A percentile compares a stretch with the other conserved stretches of the same genome.
phyloP scores from a whole-genome alignment of 2,888 invertebrate species.

The Polydrusus cervinus region DNA sequence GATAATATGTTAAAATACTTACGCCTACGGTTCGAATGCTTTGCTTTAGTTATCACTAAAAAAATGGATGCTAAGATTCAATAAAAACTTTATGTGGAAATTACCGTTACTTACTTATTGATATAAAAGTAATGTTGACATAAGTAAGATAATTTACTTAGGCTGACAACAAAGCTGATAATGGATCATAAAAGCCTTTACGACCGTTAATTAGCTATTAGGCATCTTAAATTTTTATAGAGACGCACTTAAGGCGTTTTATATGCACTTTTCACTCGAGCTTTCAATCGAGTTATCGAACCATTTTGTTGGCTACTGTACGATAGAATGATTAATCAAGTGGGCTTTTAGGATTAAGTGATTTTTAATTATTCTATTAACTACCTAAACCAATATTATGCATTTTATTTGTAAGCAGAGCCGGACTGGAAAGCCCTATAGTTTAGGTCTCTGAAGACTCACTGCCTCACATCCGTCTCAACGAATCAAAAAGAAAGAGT shows the following conservation, averaged over 20 bases:
- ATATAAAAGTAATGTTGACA: conserved; percentile 49
- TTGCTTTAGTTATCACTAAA: neutral
- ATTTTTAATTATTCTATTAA: conserved; percentile 12
- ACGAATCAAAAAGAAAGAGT: too few relatives aligned
- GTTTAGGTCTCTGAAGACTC: too few relatives aligned
- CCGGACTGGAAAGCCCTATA: too few relatives aligned
- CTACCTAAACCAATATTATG: neutral
- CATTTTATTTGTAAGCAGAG: too few relatives aligned
- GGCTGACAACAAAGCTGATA: conserved; percentile 48
- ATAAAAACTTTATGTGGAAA: neutral
- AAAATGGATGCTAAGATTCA: neutral
- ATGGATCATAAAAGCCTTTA: conserved; percentile 50
- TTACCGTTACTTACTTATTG: conserved; percentile 42
- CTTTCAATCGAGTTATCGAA: conserved; percentile 36
- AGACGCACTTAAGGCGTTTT: conserved; percentile 28
- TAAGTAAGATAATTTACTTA: conserved; percentile 49
- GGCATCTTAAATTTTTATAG: conserved; percentile 42
- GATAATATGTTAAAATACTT: too few relatives aligned
- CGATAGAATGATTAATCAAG: conserved; percentile 26
- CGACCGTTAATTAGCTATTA: conserved; percentile 47
- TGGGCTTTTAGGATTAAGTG: conserved; percentile 17
- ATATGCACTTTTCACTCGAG: conserved; percentile 35
- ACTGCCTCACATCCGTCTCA: too few relatives aligned
- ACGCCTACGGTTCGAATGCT: too few relatives aligned
- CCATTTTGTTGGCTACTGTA: conserved; percentile 23